phyloP scores from a whole-genome alignment of 2,888 invertebrate species.

The Clepsis dumicolana region DNA sequence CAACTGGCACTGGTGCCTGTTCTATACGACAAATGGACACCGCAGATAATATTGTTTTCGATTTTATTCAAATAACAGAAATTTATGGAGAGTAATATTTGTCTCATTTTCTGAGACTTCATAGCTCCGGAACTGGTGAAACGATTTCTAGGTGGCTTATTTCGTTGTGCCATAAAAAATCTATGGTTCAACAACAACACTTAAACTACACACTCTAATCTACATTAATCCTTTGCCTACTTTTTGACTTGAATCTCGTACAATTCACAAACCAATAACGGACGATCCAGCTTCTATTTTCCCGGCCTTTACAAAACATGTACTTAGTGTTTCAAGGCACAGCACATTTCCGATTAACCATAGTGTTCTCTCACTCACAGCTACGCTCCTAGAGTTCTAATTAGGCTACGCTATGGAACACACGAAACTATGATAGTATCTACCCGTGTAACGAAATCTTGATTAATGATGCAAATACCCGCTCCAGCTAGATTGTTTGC shows the following conservation, averaged over 20 bases:
- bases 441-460: conserved; percentile 33
- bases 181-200: too few species aligned
- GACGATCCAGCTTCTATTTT: neutral
- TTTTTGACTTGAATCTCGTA: neutral
- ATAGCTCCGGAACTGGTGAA: too few species aligned
- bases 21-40: neutral
- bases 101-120: neutral
- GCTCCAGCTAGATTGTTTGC: conserved; percentile 25
- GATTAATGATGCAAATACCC: conserved; percentile 42
- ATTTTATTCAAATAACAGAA: neutral
- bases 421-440: conserved; percentile 36
- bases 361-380: conserved; percentile 22
- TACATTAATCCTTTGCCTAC: too few species aligned
- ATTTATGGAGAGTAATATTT: neutral
- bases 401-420: conserved; percentile 23
- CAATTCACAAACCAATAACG: neutral
- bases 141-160: too few species aligned
- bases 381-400: conserved; percentile 38
- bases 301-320: conserved; percentile 2
- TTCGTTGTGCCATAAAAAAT: too few species aligned
- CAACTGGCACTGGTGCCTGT: neutral
- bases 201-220: too few species aligned
- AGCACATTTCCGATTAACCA: conserved; percentile 37
- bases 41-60: neutral
- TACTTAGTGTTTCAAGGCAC: conserved; percentile 37